Evolutionary conservation across 2,797 vertebrate species (phyloP).

Genomic region (Hippopotamyrus pictus): DNA sequence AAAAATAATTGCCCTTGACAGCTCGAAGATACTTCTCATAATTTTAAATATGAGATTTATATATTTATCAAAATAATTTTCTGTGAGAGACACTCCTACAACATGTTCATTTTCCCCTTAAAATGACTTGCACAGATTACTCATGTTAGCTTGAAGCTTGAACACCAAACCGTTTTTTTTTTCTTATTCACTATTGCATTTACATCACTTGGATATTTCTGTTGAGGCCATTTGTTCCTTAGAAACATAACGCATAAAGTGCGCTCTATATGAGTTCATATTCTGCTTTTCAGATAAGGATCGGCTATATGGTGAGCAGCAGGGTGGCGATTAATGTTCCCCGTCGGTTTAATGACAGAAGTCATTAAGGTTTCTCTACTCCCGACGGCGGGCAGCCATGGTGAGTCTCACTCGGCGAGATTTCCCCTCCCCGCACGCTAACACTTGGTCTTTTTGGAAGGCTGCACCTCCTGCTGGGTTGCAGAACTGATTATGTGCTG

Average conservation of each 20-base stretch:
- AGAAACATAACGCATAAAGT: background rate
- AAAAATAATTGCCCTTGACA: background rate
- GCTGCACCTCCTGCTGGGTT: background rate
- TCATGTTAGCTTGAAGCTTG: background rate
- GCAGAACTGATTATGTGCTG: background rate
- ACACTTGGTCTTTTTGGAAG: background rate
- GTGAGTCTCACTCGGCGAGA: background rate
- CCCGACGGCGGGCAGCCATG: background rate
- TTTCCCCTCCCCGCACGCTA: background rate
- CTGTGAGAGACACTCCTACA: background rate
- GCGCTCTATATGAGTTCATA: background rate
- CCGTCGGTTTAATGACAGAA: background rate
- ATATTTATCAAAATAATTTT: background rate
- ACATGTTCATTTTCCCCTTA: background rate
- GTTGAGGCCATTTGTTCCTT: background rate
- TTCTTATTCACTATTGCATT: background rate
- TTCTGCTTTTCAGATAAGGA: background rate
- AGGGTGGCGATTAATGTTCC: background rate
- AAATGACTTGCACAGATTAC: background rate
- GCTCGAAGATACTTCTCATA: background rate
- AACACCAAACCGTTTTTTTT: background rate
- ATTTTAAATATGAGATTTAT: background rate
- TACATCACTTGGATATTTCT: background rate
- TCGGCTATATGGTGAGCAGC: background rate
- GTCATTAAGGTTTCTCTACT: background rate